phyloP scores from a whole-genome alignment of 2,797 vertebrate species.

The Fundulus diaphanus region DNA sequence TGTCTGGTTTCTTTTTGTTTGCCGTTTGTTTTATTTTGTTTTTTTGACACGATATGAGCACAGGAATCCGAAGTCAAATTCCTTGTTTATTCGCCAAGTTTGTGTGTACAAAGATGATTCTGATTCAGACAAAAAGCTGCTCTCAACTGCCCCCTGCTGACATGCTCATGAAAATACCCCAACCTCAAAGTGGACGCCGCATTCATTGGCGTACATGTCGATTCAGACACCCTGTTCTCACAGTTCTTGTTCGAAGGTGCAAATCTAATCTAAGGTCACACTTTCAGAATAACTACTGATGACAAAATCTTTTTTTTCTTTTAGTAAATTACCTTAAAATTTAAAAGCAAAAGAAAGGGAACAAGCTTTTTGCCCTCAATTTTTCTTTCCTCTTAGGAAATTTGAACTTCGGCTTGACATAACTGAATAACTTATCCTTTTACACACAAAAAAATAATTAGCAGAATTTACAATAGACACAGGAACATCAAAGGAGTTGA shows the following conservation, averaged over 20 bases:
- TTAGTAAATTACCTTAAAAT: not conserved
- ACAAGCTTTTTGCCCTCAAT: too few relatives aligned
- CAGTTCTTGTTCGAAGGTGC: too few relatives aligned
- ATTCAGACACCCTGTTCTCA: not conserved
- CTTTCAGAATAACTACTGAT: not conserved
- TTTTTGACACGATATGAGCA: too few relatives aligned
- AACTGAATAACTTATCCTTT: not conserved
- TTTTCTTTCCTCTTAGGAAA: too few relatives aligned
- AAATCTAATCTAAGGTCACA: not conserved
- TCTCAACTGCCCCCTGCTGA: conserved; percentile 64
- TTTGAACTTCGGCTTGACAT: not conserved
- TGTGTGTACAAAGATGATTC: too few relatives aligned
- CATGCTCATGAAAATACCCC: conserved; percentile 6
- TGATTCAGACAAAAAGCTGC: not conserved
- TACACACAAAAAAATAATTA: not conserved
- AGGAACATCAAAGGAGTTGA: not conserved
- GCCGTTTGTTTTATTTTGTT: too few relatives aligned
- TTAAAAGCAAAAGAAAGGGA: not conserved
- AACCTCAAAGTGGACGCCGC: not conserved
- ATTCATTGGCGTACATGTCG: not conserved
- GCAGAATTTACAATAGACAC: not conserved
- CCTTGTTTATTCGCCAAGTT: too few relatives aligned
- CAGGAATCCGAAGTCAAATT: too few relatives aligned
- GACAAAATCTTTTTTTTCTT: not conserved
- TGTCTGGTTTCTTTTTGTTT: too few relatives aligned